Evolutionary conservation across 2,113 vertebrate genomes (phyloP).

Genomic region (Ptychochromis oligacanthus): DNA sequence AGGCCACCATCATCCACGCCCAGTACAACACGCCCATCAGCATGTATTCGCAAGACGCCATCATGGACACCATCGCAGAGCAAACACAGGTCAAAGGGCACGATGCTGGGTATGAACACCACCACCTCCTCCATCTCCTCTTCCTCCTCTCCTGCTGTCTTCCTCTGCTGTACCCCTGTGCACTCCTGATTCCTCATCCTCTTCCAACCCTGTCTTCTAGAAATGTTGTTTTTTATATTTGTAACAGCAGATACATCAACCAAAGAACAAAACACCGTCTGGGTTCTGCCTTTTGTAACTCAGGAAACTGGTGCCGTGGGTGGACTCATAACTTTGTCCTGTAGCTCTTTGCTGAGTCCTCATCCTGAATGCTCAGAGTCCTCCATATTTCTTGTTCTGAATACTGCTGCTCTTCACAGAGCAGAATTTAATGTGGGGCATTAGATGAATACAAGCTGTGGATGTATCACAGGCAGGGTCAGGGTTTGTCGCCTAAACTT

Average conservation of each 20-base stretch:
- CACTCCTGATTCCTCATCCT: background rate
- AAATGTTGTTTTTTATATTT: background rate
- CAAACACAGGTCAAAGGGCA: slow-evolving; percentile 93
- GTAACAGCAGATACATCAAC: background rate
- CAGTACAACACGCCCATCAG: slow-evolving; percentile 99
- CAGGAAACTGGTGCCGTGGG: too few relatives aligned
- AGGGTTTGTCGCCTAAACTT: too few relatives aligned
- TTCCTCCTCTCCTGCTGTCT: background rate
- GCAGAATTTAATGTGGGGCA: too few relatives aligned
- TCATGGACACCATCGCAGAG: slow-evolving; percentile 98
- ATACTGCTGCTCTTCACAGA: background rate
- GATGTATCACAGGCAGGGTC: background rate
- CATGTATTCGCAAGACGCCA: slow-evolving; percentile 99
- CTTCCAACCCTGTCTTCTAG: background rate
- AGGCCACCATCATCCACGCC: slow-evolving; percentile 98
- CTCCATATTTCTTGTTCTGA: background rate
- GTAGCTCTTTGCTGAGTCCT: too few relatives aligned
- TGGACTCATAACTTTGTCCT: too few relatives aligned
- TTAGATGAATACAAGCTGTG: too few relatives aligned
- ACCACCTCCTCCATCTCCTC: background rate
- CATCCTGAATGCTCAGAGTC: too few relatives aligned
- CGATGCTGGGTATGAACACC: slow-evolving; percentile 88
- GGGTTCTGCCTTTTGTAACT: background rate
- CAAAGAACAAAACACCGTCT: background rate
- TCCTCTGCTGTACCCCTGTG: background rate